These are phyloP conservation scores for Desmodus rotundus DNA, from an alignment of 2,113 vertebrate species.

Conservation along the genomic window DNA sequence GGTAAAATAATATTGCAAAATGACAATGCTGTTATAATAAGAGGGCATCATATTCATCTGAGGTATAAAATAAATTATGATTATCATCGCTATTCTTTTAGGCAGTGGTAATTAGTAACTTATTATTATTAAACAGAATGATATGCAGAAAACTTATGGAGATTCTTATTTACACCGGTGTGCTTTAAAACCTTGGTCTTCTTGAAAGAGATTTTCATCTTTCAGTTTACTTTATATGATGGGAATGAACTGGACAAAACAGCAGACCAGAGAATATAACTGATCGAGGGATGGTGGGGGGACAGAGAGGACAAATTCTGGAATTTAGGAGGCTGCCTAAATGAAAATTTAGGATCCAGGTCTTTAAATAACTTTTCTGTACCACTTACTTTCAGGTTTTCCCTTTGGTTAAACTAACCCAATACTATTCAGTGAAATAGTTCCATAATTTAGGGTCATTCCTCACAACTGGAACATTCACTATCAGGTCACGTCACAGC, in stretches of 20 bases:
- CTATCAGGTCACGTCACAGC: not conserved
- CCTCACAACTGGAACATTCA: not conserved
- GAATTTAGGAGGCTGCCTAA: not conserved
- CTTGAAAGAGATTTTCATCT: not conserved
- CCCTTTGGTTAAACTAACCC: not conserved
- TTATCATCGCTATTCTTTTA: not conserved
- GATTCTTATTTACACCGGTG: not conserved
- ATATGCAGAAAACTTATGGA: not conserved
- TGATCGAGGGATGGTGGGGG: too few species aligned
- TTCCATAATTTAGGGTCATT: not conserved
- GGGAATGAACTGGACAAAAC: not conserved
- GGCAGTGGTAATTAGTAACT: not conserved
- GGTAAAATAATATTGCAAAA: not conserved
- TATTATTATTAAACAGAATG: not conserved
- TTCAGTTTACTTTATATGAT: not conserved
- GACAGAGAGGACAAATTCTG: not conserved
- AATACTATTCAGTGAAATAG: not conserved
- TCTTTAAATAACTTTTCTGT: not conserved
- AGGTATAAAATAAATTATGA: slow-evolving; percentile 1
- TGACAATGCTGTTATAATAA: not conserved
- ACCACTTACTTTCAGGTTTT: not conserved
- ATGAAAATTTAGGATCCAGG: not conserved
- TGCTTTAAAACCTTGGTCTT: not conserved
- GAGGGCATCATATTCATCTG: not conserved
- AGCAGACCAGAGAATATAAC: not conserved